Conservation (phyloP, 2,888 invertebrate genomes). For the Aelia acuminata region DNA sequence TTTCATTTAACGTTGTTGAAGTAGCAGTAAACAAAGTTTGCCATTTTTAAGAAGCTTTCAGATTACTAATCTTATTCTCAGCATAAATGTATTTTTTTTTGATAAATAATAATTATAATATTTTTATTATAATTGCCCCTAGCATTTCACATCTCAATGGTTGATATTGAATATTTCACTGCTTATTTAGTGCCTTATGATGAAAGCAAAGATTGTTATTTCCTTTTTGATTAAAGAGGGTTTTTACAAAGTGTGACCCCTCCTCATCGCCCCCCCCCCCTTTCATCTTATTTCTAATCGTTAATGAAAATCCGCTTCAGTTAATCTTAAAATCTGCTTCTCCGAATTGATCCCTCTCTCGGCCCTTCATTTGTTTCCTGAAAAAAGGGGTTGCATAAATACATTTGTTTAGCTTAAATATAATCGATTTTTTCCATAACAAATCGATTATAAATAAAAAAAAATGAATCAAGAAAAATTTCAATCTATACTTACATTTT, state of each 20-base stretch:
- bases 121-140: background rate
- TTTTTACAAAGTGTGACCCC: slow-evolving; percentile 15
- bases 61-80: too few species aligned
- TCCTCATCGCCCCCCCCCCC: background rate
- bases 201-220: background rate
- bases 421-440: background rate
- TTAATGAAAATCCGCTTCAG: slow-evolving; percentile 33
- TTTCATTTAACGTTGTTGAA: too few species aligned
- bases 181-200: background rate
- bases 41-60: too few species aligned
- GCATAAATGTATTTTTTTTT: too few species aligned
- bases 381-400: background rate
- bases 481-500: too few species aligned
- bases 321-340: slow-evolving; percentile 33
- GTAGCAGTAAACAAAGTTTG: too few species aligned
- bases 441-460: background rate
- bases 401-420: background rate
- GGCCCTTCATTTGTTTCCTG: background rate
- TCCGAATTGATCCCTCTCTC: background rate
- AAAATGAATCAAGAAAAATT: too few species aligned
- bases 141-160: background rate
- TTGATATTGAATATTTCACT: background rate
- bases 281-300: slow-evolving; percentile 21
- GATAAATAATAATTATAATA: too few species aligned
- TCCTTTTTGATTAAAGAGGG: background rate